phyloP scores from a whole-genome alignment of 2,113 vertebrate species.

The Heptranchias perlo region DNA sequence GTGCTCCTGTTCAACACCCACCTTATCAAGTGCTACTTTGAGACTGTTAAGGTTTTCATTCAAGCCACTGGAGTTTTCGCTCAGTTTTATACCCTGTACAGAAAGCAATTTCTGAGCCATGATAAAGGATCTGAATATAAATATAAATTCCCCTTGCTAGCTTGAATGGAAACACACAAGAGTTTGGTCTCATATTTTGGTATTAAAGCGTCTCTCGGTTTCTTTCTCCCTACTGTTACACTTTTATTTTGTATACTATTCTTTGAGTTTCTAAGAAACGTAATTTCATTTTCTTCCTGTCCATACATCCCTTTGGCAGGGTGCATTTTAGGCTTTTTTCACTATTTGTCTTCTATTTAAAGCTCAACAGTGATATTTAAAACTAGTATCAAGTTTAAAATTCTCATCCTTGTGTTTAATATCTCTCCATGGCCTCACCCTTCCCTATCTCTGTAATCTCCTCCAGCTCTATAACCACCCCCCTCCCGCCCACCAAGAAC shows the following conservation, averaged over 20 bases:
- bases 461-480: background rate
- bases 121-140: background rate
- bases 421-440: background rate
- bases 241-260: background rate
- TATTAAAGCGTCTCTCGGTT: background rate
- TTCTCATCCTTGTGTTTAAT: background rate
- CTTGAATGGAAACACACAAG: background rate
- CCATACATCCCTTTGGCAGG: background rate
- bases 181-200: background rate
- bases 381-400: background rate
- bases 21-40: background rate
- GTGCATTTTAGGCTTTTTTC: background rate
- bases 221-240: background rate
- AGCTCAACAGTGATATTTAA: background rate
- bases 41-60: background rate
- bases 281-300: background rate
- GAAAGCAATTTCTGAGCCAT: background rate
- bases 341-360: background rate
- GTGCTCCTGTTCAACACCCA: background rate
- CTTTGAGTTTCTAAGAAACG: background rate
- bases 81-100: background rate
- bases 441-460: background rate
- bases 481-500: background rate
- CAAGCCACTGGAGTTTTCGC: background rate
- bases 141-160: background rate